Conservation (phyloP, 1,140 invertebrate genomes). For the Sinella curviseta region DNA sequence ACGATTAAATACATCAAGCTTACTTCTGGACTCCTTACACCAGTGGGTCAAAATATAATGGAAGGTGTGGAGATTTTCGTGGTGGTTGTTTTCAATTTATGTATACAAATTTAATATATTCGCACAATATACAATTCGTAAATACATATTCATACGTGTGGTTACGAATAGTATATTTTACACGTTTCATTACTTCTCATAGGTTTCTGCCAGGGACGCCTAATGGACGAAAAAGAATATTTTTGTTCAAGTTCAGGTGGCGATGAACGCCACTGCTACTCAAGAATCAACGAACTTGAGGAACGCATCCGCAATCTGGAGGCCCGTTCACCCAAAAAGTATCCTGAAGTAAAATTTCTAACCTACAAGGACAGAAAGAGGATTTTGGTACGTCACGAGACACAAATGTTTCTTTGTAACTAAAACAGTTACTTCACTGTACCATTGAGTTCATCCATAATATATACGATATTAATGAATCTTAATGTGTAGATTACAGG, state of each 20-base stretch:
- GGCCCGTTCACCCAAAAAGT: conserved; percentile 73
- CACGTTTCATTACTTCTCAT: background rate
- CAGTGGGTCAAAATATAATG: too few relatives aligned
- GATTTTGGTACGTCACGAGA: conserved; percentile 74
- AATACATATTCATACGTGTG: too few relatives aligned
- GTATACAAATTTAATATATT: too few relatives aligned
- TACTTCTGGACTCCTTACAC: too few relatives aligned
- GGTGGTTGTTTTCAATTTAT: too few relatives aligned
- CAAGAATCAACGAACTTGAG: conserved; percentile 67
- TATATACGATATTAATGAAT: background rate
- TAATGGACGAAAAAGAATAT: background rate
- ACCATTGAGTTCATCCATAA: background rate
- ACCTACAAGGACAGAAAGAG: conserved; percentile 87
- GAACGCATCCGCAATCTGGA: conserved; percentile 71
- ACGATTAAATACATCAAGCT: too few relatives aligned
- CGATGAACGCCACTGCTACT: background rate
- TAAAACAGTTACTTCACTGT: background rate
- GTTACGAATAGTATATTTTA: too few relatives aligned
- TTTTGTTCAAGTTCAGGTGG: background rate
- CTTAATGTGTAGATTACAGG: conserved; percentile 74
- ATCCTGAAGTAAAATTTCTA: conserved; percentile 84
- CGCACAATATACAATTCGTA: too few relatives aligned
- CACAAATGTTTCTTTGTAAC: too few relatives aligned
- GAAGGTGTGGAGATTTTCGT: too few relatives aligned
- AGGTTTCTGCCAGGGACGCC: background rate